Evolutionary conservation across 2,113 vertebrate species (phyloP), one percentile per base, ranked within the genome.

Genomic region (Nerophis ophidion): DNA sequence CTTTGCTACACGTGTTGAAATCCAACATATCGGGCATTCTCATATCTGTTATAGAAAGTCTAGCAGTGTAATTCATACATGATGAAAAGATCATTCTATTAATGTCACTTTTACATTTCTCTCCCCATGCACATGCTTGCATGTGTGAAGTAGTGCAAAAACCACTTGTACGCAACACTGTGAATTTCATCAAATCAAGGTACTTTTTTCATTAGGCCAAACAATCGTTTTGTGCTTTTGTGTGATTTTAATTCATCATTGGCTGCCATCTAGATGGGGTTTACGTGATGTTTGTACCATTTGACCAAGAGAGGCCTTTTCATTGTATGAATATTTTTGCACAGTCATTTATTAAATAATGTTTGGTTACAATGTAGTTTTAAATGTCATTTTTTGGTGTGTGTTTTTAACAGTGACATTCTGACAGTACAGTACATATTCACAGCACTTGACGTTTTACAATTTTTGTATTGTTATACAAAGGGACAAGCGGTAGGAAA

Each of bases 281-380:
- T 90, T 83, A 87, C 79, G 69, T 82, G 40, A 77, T 87, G 87
- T 77, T 90, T 91, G 19, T 48, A n/a, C 19, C 26, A 38, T 48
- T 86, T 83, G 85, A 91, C 90, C 87, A 83, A 80, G 75, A 84
- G 89, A 85, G 89, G 87, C 90, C 91, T 90, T 87, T 72, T 78
- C 79, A 83, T 91, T 91, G 81, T 89, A 87, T 86, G 81, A 89
- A 82, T 60, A 90, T 87, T 86, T 93, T 96, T 96, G 94, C 94
- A 97, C 95, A 95, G 82, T 91, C 90, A 90, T 93, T 80, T 94
- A 96, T 93, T 96, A 93, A 93, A 92, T 89, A 77, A 92, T 88
- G 79, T 89, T 90, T 89, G 82, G 67, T 88, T 86, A 72, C 12
- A 11, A 7, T 13, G 49, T 17, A 14, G 16, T 64, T 5, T 26